Conservation (phyloP, 2,888 invertebrate genomes). For the Trachelus tabidus region DNA sequence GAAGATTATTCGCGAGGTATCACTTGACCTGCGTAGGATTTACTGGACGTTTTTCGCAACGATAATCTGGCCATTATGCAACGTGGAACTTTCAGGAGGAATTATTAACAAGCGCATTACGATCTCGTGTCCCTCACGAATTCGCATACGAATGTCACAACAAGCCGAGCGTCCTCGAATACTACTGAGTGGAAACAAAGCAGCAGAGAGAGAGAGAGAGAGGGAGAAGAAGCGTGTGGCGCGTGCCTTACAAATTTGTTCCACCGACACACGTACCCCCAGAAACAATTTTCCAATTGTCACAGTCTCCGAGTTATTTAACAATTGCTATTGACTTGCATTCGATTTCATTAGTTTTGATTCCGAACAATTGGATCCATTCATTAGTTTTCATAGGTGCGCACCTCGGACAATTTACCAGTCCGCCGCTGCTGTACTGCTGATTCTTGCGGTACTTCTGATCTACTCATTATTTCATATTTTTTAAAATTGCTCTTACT, state of each 20-base stretch:
- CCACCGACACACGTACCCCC: slow-evolving; percentile 13
- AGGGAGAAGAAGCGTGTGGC: not conserved
- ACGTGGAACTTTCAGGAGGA: not conserved
- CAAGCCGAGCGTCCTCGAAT: not conserved
- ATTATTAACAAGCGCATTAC: not conserved
- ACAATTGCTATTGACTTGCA: not conserved
- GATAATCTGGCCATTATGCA: not conserved
- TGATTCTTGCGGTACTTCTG: not conserved
- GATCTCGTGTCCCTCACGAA: not conserved
- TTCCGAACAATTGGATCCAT: not conserved
- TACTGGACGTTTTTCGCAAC: not conserved
- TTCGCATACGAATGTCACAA: not conserved
- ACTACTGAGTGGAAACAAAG: not conserved
- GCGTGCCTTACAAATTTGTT: slow-evolving; percentile 13
- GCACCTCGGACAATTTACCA: not conserved
- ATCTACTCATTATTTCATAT: not conserved
- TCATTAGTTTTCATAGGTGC: not conserved
- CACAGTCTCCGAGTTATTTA: not conserved
- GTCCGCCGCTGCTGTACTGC: not conserved
- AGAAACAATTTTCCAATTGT: slow-evolving; percentile 22
- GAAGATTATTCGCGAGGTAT: not conserved
- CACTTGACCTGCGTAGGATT: not conserved
- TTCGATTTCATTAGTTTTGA: not conserved
- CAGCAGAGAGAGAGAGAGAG: not conserved
- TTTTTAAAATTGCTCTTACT: not conserved